Percentiles rank a stretch among this genome's conserved stretches.
Evolutionary conservation across 2,888 invertebrate genomes (phyloP).

Genomic region (Tribolium freemani): DNA sequence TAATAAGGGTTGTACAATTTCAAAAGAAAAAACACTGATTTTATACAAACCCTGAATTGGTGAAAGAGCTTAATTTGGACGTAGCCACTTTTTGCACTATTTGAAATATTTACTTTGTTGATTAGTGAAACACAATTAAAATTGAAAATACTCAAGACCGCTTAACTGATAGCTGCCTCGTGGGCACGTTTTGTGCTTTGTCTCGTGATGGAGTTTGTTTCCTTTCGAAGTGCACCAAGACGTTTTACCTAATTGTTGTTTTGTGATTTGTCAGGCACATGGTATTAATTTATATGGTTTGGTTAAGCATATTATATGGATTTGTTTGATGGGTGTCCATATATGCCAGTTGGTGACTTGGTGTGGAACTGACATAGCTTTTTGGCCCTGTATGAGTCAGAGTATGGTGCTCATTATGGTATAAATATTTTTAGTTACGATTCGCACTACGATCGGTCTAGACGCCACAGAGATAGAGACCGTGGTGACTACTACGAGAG

Average conservation of each 20-base stretch:
- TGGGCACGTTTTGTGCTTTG: slow-evolving; percentile 24
- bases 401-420: slow-evolving; percentile 48
- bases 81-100: too few species aligned
- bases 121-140: too few species aligned
- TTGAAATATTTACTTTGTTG: too few species aligned
- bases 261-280: slow-evolving; percentile 70
- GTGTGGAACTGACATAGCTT: slow-evolving; percentile 56
- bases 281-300: slow-evolving; percentile 69
- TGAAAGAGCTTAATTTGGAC: too few species aligned
- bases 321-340: slow-evolving; percentile 61
- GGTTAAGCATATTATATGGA: slow-evolving; percentile 66
- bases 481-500: slow-evolving; percentile 63
- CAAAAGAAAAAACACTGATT: too few species aligned
- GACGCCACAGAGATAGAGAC: slow-evolving; percentile 59
- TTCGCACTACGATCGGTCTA: slow-evolving; percentile 60
- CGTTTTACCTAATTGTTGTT: slow-evolving; percentile 64
- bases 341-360: slow-evolving; percentile 50
- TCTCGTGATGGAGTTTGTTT: slow-evolving; percentile 37
- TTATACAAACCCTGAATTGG: too few species aligned
- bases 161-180: too few species aligned
- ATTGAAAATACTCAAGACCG: too few species aligned
- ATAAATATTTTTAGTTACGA: slow-evolving; percentile 64
- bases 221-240: slow-evolving; percentile 46
- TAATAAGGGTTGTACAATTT: too few species aligned
- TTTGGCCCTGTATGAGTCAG: slow-evolving; percentile 47